Evolutionary conservation across 2,797 vertebrate species (phyloP).

Genomic region (Hylomyscus alleni): DNA sequence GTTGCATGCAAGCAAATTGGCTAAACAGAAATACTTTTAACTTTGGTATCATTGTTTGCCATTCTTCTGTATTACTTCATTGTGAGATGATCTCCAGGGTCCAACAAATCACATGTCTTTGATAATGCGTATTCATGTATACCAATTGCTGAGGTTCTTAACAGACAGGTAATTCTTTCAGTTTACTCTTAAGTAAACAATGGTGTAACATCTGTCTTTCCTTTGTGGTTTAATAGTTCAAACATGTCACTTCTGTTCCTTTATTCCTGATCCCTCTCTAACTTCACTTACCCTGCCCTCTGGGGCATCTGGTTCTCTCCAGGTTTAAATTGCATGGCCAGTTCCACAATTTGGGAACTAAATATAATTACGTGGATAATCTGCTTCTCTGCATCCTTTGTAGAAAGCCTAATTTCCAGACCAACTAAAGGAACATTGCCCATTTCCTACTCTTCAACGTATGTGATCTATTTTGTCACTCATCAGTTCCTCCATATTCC

Average conservation of each 20-base stretch:
- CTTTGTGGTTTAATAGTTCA: not conserved
- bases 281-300: not conserved
- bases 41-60: not conserved
- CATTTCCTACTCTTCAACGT: not conserved
- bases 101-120: not conserved
- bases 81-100: not conserved
- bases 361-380: not conserved
- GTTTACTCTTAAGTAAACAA: not conserved
- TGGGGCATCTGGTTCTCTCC: accelerated
- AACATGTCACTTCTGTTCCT: not conserved
- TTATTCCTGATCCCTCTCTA: not conserved
- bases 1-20: not conserved
- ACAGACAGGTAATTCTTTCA: not conserved
- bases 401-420: not conserved
- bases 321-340: not conserved
- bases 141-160: not conserved
- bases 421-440: not conserved
- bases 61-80: accelerated
- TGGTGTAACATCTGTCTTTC: not conserved
- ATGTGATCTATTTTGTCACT: not conserved
- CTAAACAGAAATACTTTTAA: not conserved
- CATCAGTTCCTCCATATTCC: too few relatives aligned
- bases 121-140: not conserved
- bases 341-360: not conserved
- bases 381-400: not conserved